Percentiles rank a stretch among this genome's conserved stretches.
Evolutionary conservation across 1,140 invertebrate genomes (phyloP).

Genomic region (Bombus soroeensis): DNA sequence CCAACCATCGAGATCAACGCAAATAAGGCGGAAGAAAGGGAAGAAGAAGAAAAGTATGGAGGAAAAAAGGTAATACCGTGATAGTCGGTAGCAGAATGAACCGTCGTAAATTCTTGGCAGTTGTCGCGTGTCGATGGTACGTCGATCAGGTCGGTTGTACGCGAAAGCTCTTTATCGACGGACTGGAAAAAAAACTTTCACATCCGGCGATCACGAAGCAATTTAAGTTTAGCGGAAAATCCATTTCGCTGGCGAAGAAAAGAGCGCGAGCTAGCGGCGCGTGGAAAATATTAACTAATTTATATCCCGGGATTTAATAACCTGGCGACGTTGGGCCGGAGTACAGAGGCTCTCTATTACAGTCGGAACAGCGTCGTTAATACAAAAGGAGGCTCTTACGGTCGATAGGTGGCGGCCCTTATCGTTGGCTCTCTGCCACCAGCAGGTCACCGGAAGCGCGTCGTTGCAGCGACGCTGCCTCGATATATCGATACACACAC

Average conservation of each 20-base stretch:
- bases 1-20: too few relatives aligned
- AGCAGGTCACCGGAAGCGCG: background rate
- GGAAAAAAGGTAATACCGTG: fast-evolving
- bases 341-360: background rate
- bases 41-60: too few relatives aligned
- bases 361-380: constrained; percentile 31
- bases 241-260: background rate
- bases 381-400: constrained; percentile 31
- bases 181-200: background rate
- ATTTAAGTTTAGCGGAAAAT: background rate
- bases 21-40: too few relatives aligned
- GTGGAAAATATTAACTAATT: constrained; percentile 29
- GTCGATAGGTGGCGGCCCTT: constrained; percentile 16
- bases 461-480: background rate
- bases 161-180: constrained; percentile 13
- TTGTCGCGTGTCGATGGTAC: constrained; percentile 19
- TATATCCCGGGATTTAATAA: constrained; percentile 38
- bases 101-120: background rate
- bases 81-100: background rate
- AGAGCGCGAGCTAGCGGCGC: background rate
- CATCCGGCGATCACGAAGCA: constrained; percentile 9
- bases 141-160: background rate
- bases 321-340: too few relatives aligned
- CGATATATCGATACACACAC: constrained; percentile 38
- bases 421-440: constrained; percentile 43